These are phyloP conservation scores for Perizoma affinitatum DNA, from an alignment of 2,888 invertebrate species.

Conservation along the genomic window DNA sequence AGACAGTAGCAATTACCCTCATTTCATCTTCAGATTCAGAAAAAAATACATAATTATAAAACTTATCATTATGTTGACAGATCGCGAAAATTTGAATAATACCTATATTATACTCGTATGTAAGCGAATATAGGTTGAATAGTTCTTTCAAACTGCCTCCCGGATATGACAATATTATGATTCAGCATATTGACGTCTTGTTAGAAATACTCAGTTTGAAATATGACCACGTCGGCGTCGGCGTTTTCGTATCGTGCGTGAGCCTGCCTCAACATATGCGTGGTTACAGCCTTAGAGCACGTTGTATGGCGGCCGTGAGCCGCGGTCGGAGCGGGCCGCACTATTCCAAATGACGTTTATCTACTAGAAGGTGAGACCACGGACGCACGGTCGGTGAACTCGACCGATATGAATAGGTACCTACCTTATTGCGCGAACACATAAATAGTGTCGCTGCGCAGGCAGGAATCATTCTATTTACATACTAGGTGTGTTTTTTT, in stretches of 20 bases:
- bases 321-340: slow-evolving; percentile 42
- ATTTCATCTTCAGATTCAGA: too few relatives aligned
- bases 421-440: slow-evolving; percentile 60
- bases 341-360: slow-evolving; percentile 75
- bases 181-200: not conserved
- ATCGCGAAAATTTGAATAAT: not conserved
- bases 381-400: slow-evolving; percentile 77
- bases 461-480: slow-evolving; percentile 50
- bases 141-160: not conserved
- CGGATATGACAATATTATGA: slow-evolving; percentile 15
- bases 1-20: too few relatives aligned
- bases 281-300: slow-evolving; percentile 57
- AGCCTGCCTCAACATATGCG: slow-evolving; percentile 60
- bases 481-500: slow-evolving; percentile 20
- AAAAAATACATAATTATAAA: too few relatives aligned
- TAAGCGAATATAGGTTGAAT: not conserved
- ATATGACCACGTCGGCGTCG: too few relatives aligned
- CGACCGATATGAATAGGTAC: slow-evolving; percentile 60
- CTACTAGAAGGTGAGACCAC: slow-evolving; percentile 76
- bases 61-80: too few relatives aligned
- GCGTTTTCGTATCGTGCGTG: not conserved
- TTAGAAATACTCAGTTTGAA: not conserved
- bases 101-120: not conserved
- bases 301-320: slow-evolving; percentile 42
- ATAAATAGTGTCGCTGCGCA: slow-evolving; percentile 53